These are phyloP conservation scores for Polietes domitor DNA, from an alignment of 2,888 invertebrate genomes.

Conservation along the genomic window DNA sequence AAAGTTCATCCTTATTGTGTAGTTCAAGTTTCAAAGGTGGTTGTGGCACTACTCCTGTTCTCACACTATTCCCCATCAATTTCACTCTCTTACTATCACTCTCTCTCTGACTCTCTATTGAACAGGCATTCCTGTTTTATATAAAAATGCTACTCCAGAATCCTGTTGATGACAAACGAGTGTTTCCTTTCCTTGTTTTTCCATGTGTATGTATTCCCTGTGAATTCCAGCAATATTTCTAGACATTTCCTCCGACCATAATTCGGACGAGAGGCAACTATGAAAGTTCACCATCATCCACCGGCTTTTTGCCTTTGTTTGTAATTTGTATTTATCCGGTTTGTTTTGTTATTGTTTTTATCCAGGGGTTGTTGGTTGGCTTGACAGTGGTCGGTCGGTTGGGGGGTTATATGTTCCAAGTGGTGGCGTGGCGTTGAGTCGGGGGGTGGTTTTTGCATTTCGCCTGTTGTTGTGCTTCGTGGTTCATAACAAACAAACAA, in stretches of 20 bases:
- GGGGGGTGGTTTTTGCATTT: slow-evolving; percentile 48
- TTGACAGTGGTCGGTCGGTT: neutral
- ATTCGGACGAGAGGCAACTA: neutral
- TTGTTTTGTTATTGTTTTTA: slow-evolving; percentile 20
- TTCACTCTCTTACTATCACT: no score
- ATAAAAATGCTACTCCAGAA: neutral
- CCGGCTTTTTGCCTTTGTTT: slow-evolving; percentile 49
- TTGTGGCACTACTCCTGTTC: no score
- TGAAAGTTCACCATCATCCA: slow-evolving; percentile 26
- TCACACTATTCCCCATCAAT: no score
- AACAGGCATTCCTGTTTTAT: neutral
- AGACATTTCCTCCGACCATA: neutral
- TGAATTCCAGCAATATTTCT: neutral
- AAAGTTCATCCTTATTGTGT: no score
- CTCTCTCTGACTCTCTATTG: neutral
- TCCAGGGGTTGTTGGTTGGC: neutral
- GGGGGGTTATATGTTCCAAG: slow-evolving; percentile 3
- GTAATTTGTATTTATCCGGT: slow-evolving; percentile 24
- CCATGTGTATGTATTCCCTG: neutral
- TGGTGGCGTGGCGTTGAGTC: neutral
- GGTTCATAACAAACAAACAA: slow-evolving; percentile 23
- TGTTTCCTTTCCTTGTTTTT: neutral
- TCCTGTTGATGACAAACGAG: slow-evolving; percentile 34
- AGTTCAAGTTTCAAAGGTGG: no score
- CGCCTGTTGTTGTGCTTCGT: neutral